Evolutionary conservation across 2,888 invertebrate species (phyloP).

Genomic region (Erebia palarica): DNA sequence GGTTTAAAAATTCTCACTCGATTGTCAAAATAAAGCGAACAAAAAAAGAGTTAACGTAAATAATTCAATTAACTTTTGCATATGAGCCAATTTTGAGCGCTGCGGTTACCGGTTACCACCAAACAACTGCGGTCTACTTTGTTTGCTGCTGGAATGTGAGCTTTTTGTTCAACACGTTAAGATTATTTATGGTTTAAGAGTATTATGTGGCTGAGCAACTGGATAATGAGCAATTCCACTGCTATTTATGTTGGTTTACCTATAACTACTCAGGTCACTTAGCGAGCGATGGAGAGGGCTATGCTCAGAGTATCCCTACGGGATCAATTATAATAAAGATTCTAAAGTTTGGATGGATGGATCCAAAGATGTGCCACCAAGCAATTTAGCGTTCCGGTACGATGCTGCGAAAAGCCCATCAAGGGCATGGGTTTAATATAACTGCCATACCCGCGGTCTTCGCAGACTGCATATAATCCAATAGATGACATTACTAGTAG

Average conservation of each 20-base stretch:
- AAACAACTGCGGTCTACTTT: conserved; percentile 8
- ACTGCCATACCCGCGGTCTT: too few species aligned
- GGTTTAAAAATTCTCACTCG: background rate
- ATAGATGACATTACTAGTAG: too few species aligned
- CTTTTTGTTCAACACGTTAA: background rate
- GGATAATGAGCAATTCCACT: conserved; percentile 22
- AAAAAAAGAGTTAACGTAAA: conserved; percentile 11
- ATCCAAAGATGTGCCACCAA: too few species aligned
- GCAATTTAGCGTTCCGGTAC: too few species aligned
- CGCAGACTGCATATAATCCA: too few species aligned
- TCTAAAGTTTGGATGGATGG: too few species aligned
- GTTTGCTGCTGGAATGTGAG: background rate
- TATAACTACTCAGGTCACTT: background rate
- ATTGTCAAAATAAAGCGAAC: conserved; percentile 8
- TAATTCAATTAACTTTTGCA: conserved; percentile 24
- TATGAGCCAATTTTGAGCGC: conserved; percentile 15
- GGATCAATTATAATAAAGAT: too few species aligned
- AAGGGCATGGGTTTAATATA: too few species aligned
- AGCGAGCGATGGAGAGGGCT: too few species aligned
- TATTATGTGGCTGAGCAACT: conserved; percentile 1
- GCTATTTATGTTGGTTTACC: conserved; percentile 20
- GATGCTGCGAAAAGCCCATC: too few species aligned
- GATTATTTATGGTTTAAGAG: background rate
- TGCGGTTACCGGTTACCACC: conserved; percentile 13
- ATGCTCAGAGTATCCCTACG: too few species aligned